Evolutionary conservation across 2,797 vertebrate genomes (phyloP).

Genomic region (Argya squamiceps): DNA sequence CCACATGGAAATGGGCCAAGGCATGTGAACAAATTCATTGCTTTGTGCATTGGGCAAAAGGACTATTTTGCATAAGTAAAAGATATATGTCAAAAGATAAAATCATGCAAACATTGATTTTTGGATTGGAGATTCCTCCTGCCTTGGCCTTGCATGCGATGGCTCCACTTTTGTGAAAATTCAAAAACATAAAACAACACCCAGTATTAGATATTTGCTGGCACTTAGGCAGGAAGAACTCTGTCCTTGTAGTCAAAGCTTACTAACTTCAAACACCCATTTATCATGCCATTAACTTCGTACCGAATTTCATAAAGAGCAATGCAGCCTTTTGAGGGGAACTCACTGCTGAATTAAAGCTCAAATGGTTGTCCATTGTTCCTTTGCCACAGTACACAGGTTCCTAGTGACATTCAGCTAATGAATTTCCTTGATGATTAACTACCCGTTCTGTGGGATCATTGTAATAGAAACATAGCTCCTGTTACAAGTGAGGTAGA

Average conservation of each 20-base stretch:
- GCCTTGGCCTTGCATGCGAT: neutral
- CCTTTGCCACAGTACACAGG: conserved; percentile 62
- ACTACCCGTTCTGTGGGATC: conserved; percentile 52
- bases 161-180: neutral
- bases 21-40: accelerated
- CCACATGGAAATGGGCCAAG: neutral
- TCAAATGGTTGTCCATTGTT: conserved; percentile 53
- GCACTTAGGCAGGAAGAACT: neutral
- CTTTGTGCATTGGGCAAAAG: neutral
- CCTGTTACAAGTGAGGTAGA: conserved; percentile 34
- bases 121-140: neutral
- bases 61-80: neutral
- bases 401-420: conserved; percentile 73
- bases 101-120: neutral
- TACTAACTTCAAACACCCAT: conserved; percentile 34
- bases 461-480: conserved; percentile 56
- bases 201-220: neutral
- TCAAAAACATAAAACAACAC: neutral
- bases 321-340: conserved; percentile 39
- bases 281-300: conserved; percentile 53
- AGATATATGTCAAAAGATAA: neutral
- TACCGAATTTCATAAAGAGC: neutral
- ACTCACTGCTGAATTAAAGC: conserved; percentile 57
- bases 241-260: conserved; percentile 12
- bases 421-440: conserved; percentile 79